Evolutionary conservation across 1,140 invertebrate species (phyloP).

Genomic region (Achatina immaculata): DNA sequence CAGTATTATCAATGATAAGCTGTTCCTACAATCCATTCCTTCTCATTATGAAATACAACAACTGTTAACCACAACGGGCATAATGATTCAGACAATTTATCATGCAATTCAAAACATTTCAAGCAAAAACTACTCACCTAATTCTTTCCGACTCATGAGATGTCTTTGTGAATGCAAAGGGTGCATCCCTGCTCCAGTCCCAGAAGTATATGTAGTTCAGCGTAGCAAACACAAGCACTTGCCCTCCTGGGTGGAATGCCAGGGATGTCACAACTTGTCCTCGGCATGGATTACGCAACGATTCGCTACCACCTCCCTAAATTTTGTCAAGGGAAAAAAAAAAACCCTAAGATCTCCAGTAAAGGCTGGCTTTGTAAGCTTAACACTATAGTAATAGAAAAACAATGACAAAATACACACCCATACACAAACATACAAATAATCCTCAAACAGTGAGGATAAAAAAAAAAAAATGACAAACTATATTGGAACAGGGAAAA

Average conservation of each 20-base stretch:
- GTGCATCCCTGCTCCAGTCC: constrained; percentile 87
- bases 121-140: constrained; percentile 72
- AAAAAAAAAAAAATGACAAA: too few species aligned
- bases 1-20: too few species aligned
- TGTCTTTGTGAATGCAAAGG: constrained; percentile 77
- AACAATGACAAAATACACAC: too few species aligned
- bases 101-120: too few species aligned
- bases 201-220: constrained; percentile 89
- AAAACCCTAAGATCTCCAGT: constrained; percentile 21
- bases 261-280: constrained; percentile 84
- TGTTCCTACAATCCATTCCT: too few species aligned
- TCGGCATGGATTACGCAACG: constrained; percentile 81
- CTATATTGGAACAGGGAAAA: too few species aligned
- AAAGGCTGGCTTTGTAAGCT: not conserved
- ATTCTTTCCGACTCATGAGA: constrained; percentile 66
- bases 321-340: too few species aligned
- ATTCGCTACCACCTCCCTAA: constrained; percentile 87
- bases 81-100: too few species aligned
- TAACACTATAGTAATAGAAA: not conserved
- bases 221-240: constrained; percentile 87
- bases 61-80: too few species aligned
- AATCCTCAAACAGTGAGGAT: too few species aligned
- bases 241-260: constrained; percentile 87
- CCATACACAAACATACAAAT: too few species aligned
- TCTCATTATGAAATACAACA: too few species aligned